These are phyloP conservation scores for Metellina segmentata DNA, from an alignment of 2,888 invertebrate species.

Conservation along the genomic window DNA sequence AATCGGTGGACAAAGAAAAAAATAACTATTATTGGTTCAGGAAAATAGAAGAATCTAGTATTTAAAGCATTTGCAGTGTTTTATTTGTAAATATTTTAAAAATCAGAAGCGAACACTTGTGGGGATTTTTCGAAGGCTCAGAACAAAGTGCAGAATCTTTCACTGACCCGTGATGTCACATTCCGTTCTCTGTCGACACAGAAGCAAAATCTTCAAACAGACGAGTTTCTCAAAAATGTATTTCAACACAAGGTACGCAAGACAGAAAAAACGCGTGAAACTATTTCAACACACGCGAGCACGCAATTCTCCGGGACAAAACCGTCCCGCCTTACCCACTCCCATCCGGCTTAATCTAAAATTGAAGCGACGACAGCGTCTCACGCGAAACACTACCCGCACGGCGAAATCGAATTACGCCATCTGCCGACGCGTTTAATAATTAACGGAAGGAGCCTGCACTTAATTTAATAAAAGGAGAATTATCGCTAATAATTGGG, in stretches of 20 bases:
- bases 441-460: conserved; percentile 54
- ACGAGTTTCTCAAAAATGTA: no score
- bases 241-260: no score
- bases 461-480: conserved; percentile 64
- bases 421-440: conserved; percentile 57
- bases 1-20: no score
- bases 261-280: background rate
- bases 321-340: background rate
- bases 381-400: conserved; percentile 17
- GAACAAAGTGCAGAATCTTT: background rate
- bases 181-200: background rate
- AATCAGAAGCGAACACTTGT: no score
- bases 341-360: background rate
- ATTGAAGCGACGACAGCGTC: conserved; percentile 36
- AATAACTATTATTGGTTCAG: no score
- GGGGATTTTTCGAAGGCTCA: no score
- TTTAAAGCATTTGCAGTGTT: no score
- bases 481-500: conserved; percentile 66
- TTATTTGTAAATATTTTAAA: no score
- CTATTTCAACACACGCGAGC: conserved; percentile 21
- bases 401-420: conserved; percentile 57
- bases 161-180: background rate
- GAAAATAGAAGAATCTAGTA: no score
- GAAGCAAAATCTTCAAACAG: no score
- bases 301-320: background rate